phyloP scores from a whole-genome alignment of 35 echinoderm and acorn worm species.

The Eucidaris tribuloides region DNA sequence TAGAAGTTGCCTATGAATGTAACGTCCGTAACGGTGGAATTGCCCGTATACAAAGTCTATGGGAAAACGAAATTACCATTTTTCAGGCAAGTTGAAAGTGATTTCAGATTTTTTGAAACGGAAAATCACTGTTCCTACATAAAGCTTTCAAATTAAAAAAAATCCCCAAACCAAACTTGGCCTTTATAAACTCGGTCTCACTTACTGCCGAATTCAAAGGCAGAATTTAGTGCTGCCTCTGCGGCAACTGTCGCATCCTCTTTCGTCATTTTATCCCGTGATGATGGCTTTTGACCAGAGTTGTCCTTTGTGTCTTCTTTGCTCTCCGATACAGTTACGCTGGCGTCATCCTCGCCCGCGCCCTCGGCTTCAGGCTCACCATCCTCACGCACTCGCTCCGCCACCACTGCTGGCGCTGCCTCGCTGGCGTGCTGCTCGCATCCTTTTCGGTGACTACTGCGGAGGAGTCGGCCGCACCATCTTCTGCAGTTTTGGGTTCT shows the following conservation, averaged over 20 bases:
- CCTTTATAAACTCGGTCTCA: background rate
- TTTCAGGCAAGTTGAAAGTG: too few species aligned
- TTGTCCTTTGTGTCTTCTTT: background rate
- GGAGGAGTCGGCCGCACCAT: background rate
- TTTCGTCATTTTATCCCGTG: constrained; percentile 23
- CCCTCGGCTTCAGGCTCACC: background rate
- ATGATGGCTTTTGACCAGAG: background rate
- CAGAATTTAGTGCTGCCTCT: constrained; percentile 9
- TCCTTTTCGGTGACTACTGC: background rate
- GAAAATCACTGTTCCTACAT: too few species aligned
- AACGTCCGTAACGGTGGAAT: too few species aligned
- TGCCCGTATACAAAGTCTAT: too few species aligned
- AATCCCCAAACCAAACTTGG: too few species aligned
- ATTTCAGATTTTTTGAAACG: too few species aligned
- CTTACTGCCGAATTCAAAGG: constrained; percentile 21
- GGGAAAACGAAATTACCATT: too few species aligned
- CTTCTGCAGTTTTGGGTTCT: background rate
- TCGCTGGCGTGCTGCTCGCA: background rate
- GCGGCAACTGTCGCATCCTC: constrained; percentile 37
- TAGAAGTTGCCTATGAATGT: too few species aligned
- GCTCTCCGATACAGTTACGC: background rate
- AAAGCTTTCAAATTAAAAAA: too few species aligned
- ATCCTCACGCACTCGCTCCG: background rate
- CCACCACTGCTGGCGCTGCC: background rate
- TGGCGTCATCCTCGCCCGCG: background rate